phyloP scores from a whole-genome alignment of 2,797 vertebrate genomes.

The Catostomus latipinnis region DNA sequence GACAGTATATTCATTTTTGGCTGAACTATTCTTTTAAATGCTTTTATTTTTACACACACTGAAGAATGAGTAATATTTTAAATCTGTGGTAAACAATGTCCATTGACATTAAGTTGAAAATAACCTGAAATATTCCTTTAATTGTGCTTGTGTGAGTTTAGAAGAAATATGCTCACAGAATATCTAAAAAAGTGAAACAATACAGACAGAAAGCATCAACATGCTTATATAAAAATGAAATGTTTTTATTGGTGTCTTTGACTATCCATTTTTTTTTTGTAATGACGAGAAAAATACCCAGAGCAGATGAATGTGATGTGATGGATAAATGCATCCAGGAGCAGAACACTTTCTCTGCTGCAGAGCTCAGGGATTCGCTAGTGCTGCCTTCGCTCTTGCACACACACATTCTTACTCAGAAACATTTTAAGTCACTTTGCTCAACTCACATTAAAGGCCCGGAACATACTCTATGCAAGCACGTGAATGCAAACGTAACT shows the following conservation, averaged over 20 bases:
- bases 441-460: slow-evolving; percentile 9
- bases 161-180: not conserved
- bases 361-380: slow-evolving; percentile 18
- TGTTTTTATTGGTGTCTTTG: slow-evolving; percentile 81
- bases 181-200: not conserved
- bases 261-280: slow-evolving; percentile 75
- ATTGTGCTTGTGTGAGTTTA: not conserved
- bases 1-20: too few species aligned
- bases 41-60: not conserved
- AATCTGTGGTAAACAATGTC: not conserved
- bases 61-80: not conserved
- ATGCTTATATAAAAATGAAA: slow-evolving; percentile 77
- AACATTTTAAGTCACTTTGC: slow-evolving; percentile 14
- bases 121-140: not conserved
- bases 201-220: slow-evolving; percentile 13
- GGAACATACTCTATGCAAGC: slow-evolving; percentile 12
- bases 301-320: slow-evolving; percentile 48
- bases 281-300: slow-evolving; percentile 76
- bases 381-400: slow-evolving; percentile 24
- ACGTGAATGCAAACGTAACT: not conserved
- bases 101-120: not conserved
- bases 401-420: slow-evolving; percentile 24
- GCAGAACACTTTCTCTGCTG: slow-evolving; percentile 13
- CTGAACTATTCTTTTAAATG: too few species aligned
- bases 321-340: slow-evolving; percentile 32